These are phyloP conservation scores for Littorina saxatilis DNA, from an alignment of 1,140 invertebrate species.

Conservation along the genomic window DNA sequence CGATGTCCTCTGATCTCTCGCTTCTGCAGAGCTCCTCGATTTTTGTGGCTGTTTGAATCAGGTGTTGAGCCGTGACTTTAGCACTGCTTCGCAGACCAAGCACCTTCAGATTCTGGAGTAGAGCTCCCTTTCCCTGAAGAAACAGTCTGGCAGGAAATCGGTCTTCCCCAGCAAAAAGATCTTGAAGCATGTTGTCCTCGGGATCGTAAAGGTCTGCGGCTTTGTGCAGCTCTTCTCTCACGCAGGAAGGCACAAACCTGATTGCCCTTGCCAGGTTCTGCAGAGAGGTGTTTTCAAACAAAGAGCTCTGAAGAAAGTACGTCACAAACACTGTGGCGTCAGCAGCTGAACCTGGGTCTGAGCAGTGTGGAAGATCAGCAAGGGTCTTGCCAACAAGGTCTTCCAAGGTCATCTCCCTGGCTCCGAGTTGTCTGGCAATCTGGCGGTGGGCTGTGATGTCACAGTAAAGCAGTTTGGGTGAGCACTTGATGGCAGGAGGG, in stretches of 20 bases:
- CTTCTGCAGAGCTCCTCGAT: neutral
- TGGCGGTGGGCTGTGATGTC: neutral
- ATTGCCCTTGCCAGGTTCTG: neutral
- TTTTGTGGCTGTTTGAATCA: neutral
- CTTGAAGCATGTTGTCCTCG: neutral
- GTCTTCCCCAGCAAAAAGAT: slow-evolving; percentile 1
- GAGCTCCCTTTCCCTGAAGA: neutral
- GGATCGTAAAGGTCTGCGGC: neutral
- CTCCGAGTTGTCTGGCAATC: neutral
- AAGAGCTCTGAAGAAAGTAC: neutral
- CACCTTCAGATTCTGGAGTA: neutral
- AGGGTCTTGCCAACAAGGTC: neutral
- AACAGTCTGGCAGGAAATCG: neutral
- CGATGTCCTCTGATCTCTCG: neutral
- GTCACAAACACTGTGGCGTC: neutral
- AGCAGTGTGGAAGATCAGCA: neutral
- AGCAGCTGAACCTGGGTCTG: too few species aligned
- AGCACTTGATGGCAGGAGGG: neutral
- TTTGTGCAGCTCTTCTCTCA: neutral
- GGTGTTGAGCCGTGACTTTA: neutral
- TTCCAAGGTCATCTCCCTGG: neutral
- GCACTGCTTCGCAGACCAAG: neutral
- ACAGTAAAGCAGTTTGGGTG: slow-evolving; percentile 10
- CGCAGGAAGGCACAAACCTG: neutral
- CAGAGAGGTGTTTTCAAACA: neutral